Evolutionary conservation across 2,113 vertebrate genomes (phyloP).

Genomic region (Paramormyrops kingsleyae): DNA sequence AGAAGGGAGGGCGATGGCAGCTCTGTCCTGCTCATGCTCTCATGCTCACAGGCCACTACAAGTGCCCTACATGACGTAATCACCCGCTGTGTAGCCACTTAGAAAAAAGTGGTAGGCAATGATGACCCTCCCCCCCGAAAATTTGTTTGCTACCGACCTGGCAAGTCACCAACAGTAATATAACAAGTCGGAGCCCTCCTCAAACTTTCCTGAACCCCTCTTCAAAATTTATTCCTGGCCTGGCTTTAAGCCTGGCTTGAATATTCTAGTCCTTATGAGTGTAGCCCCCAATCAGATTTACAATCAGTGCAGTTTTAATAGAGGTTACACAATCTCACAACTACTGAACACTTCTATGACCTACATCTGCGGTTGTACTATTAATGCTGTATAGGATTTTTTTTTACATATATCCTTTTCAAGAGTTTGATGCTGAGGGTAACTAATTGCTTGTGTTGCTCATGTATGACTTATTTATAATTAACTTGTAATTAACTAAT

Average conservation of each 20-base stretch:
- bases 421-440: not conserved
- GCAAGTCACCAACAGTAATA: not conserved
- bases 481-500: slow-evolving; percentile 1
- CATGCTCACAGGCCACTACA: not conserved
- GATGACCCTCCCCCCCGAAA: not conserved
- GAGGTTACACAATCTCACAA: not conserved
- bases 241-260: not conserved
- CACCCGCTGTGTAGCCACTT: not conserved
- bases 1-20: not conserved
- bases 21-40: not conserved
- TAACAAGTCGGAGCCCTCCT: not conserved
- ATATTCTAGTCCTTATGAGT: not conserved
- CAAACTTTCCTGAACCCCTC: not conserved
- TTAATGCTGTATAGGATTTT: not conserved
- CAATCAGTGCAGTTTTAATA: not conserved
- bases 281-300: not conserved
- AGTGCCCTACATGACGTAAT: not conserved
- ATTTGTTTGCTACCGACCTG: not conserved
- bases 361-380: not conserved
- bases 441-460: not conserved
- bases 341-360: not conserved
- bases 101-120: not conserved
- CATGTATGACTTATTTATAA: not conserved
- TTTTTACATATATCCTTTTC: not conserved
- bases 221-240: not conserved